phyloP scores from a whole-genome alignment of 2,888 invertebrate genomes.

The Drosophila emarginata region DNA sequence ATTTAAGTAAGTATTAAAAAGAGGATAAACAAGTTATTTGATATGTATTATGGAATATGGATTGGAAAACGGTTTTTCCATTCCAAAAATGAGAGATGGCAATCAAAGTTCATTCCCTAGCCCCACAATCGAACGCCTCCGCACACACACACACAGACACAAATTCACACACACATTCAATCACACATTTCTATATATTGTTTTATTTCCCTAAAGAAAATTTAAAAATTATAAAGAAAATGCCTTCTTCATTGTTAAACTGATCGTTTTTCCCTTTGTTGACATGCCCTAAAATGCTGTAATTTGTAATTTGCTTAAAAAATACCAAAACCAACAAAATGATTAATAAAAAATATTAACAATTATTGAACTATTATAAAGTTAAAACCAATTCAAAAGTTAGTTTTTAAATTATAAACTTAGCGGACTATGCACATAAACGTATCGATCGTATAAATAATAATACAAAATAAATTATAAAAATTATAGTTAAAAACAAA shows the following conservation, averaged over 20 bases:
- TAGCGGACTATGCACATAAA: slow-evolving; percentile 49
- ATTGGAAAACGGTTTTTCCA: slow-evolving; percentile 35
- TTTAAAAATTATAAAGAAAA: slow-evolving; percentile 20
- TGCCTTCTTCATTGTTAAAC: slow-evolving; percentile 32
- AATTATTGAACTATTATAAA: slow-evolving; percentile 7
- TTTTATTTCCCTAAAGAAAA: background rate
- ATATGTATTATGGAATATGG: slow-evolving; percentile 36
- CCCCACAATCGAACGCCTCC: background rate
- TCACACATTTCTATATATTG: background rate
- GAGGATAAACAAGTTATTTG: background rate
- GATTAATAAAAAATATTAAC: slow-evolving; percentile 5
- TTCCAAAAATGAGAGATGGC: slow-evolving; percentile 45
- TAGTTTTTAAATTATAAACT: slow-evolving; percentile 52
- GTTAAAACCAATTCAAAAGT: slow-evolving; percentile 32
- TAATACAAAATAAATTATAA: slow-evolving; percentile 21
- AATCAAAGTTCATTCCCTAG: slow-evolving; percentile 33
- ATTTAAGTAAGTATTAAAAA: slow-evolving; percentile 31
- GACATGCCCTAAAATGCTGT: background rate
- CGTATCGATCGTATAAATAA: slow-evolving; percentile 44
- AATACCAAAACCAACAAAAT: background rate
- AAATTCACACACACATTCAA: background rate
- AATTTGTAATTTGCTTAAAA: slow-evolving; percentile 7
- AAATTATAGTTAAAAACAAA: slow-evolving; percentile 41
- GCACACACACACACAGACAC: background rate
- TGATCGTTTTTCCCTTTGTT: background rate